phyloP scores from a whole-genome alignment of 1,140 invertebrate genomes.

The Dendrolimus kikuchii region DNA sequence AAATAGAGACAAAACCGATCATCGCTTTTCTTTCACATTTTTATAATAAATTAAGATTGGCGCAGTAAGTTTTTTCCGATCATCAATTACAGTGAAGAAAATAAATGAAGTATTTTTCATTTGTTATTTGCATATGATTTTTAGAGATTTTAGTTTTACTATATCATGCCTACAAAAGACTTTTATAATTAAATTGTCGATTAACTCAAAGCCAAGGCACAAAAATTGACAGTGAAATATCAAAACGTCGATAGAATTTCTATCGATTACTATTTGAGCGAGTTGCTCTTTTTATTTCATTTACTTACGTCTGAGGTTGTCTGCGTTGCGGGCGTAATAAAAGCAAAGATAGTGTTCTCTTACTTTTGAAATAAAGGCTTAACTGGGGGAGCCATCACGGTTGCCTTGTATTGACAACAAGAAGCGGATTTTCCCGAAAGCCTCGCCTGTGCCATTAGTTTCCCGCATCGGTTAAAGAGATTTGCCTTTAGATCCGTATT shows the following conservation, averaged over 20 bases:
- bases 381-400: conserved; percentile 60
- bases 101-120: no score
- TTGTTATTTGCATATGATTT: no score
- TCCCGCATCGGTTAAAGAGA: conserved; percentile 69
- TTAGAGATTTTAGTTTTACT: no score
- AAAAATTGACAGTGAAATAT: no score
- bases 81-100: no score
- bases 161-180: no score
- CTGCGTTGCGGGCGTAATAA: conserved; percentile 40
- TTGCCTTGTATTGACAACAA: conserved; percentile 69
- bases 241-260: conserved; percentile 8
- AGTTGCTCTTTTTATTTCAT: conserved; percentile 31
- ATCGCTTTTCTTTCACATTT: no score
- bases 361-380: conserved; percentile 67
- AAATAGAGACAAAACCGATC: no score
- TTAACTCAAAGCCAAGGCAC: not conserved
- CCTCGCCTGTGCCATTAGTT: conserved; percentile 70
- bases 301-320: conserved; percentile 36
- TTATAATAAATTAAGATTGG: no score
- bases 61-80: no score
- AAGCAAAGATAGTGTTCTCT: conserved; percentile 60
- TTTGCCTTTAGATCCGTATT: conserved; percentile 57
- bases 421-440: conserved; percentile 68
- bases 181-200: no score
- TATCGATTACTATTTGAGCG: conserved; percentile 20